A percentile compares a stretch with the other conserved stretches of the same genome.
phyloP scores from a whole-genome alignment of 2,113 vertebrate genomes.

The Toxostoma redivivum region DNA sequence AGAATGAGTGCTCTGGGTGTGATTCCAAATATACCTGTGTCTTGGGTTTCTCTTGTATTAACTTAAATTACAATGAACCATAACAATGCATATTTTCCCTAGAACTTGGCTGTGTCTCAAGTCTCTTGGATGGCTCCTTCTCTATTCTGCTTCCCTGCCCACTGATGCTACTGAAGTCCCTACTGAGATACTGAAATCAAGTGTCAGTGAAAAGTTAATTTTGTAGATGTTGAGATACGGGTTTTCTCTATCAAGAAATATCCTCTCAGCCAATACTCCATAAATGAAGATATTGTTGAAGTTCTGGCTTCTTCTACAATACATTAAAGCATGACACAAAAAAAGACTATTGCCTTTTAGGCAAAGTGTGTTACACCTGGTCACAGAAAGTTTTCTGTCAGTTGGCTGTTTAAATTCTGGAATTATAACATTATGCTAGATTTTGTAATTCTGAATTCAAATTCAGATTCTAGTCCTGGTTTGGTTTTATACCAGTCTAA shows the following conservation, averaged over 20 bases:
- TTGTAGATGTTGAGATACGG: background rate
- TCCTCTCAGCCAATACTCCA: background rate
- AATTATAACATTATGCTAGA: background rate
- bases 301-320: background rate
- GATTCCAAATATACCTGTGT: constrained; percentile 17
- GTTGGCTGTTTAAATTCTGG: background rate
- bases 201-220: background rate
- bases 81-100: background rate
- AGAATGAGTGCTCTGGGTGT: background rate
- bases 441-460: background rate
- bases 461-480: background rate
- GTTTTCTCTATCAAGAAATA: background rate
- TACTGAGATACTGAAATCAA: background rate
- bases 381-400: background rate
- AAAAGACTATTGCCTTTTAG: background rate
- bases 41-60: background rate
- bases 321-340: background rate
- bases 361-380: background rate
- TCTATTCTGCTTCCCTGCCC: background rate
- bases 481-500: background rate
- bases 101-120: background rate
- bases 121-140: background rate
- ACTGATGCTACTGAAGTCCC: background rate
- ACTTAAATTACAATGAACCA: constrained; percentile 8
- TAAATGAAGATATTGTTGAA: background rate